Evolutionary conservation across 2,888 invertebrate species (phyloP).

Genomic region (Lasioglossum marginatum): DNA sequence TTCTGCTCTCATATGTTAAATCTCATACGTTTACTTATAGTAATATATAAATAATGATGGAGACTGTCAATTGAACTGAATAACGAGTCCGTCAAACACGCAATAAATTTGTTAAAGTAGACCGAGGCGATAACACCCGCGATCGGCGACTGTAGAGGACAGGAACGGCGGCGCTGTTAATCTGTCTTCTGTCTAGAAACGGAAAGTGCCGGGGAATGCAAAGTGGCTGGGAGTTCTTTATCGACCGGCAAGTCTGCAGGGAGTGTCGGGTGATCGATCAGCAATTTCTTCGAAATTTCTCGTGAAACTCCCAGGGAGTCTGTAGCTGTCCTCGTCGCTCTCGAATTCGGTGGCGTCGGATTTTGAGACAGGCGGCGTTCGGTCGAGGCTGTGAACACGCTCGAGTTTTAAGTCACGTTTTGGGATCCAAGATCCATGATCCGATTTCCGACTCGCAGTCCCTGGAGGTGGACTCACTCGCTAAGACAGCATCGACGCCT

Average conservation of each 20-base stretch:
- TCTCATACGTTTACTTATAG: no score
- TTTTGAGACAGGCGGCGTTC: conserved; percentile 6
- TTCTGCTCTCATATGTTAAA: no score
- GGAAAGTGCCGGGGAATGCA: not conserved
- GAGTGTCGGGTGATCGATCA: conserved; percentile 1
- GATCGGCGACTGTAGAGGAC: not conserved
- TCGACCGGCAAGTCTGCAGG: not conserved
- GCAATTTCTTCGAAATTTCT: not conserved
- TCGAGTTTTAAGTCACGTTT: conserved; percentile 65
- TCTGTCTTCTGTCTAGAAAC: not conserved
- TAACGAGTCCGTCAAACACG: not conserved
- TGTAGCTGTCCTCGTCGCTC: not conserved
- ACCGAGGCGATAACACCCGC: not conserved
- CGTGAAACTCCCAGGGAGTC: not conserved
- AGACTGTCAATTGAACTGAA: not conserved
- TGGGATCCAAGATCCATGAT: conserved; percentile 63
- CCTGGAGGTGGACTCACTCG: conserved; percentile 52
- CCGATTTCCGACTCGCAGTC: conserved; percentile 61
- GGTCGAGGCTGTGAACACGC: conserved; percentile 13
- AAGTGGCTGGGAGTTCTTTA: not conserved
- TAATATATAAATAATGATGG: not conserved
- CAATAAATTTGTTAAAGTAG: not conserved
- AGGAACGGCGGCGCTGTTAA: not conserved
- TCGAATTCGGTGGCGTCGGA: not conserved
- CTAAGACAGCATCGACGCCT: conserved; percentile 65